phyloP scores from a whole-genome alignment of 2,797 vertebrate genomes.

The Falco rusticolus region DNA sequence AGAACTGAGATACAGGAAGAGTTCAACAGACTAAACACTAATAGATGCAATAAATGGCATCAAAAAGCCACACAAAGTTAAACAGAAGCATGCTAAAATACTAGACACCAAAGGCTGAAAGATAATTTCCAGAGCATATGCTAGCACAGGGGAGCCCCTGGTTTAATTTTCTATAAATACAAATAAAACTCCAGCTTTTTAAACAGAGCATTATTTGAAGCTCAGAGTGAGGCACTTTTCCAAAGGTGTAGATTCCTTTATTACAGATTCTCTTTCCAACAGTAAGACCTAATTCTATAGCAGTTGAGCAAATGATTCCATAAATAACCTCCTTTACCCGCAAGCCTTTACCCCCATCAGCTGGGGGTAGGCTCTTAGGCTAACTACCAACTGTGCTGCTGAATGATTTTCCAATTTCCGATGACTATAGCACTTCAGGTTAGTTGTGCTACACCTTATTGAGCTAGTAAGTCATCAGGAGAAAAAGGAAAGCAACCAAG shows the following conservation, averaged over 20 bases:
- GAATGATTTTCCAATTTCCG: conserved; percentile 6
- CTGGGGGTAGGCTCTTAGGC: not conserved
- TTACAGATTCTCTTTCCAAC: not conserved
- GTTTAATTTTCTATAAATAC: not conserved
- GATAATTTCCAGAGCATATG: not conserved
- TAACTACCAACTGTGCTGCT: not conserved
- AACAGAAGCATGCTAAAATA: not conserved
- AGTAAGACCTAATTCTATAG: not conserved
- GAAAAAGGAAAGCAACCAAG: not conserved
- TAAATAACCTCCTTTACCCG: not conserved
- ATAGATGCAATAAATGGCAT: not conserved
- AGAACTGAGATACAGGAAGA: not conserved
- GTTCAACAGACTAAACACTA: not conserved
- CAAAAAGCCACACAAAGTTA: not conserved
- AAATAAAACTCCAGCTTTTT: not conserved
- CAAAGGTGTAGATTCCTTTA: not conserved
- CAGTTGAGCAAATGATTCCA: not conserved
- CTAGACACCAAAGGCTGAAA: not conserved
- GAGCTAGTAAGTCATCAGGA: conserved; percentile 1
- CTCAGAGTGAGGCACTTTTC: not conserved
- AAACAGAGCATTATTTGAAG: conserved; percentile 2
- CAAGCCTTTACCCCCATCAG: not conserved
- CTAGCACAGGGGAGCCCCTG: not conserved
- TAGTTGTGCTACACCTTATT: not conserved
- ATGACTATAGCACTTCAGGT: not conserved